Evolutionary conservation across 35 echinoderm and acorn worm species (phyloP).

Genomic region (Strongylocentrotus purpuratus): DNA sequence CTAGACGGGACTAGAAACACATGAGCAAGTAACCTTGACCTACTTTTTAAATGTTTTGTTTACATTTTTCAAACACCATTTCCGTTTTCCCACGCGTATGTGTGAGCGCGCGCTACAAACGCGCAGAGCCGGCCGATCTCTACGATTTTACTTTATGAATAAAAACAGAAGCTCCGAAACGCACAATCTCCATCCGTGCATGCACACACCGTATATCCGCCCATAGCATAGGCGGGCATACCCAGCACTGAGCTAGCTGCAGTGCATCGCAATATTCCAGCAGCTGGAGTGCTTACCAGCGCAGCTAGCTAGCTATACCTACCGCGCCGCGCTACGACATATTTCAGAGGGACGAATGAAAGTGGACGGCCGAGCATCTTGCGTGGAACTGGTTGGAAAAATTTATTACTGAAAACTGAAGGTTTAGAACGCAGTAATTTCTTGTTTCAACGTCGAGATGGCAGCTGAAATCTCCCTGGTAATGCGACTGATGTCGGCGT

Average conservation of each 20-base stretch:
- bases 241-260: too few relatives aligned
- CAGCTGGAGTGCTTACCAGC: too few relatives aligned
- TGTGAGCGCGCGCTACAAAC: background rate
- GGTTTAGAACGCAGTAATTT: background rate
- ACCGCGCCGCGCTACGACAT: background rate
- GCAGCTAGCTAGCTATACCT: background rate
- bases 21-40: background rate
- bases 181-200: too few relatives aligned
- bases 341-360: background rate
- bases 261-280: too few relatives aligned
- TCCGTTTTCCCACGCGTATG: slow-evolving; percentile 2
- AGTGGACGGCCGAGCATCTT: background rate
- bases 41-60: slow-evolving; percentile 18
- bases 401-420: background rate
- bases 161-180: too few relatives aligned
- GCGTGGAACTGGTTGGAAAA: background rate
- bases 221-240: too few relatives aligned
- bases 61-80: background rate
- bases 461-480: slow-evolving; percentile 62
- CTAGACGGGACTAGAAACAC: too few relatives aligned
- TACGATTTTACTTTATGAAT: too few relatives aligned
- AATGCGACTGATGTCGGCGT: slow-evolving; percentile 89
- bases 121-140: background rate
- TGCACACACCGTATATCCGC: too few relatives aligned
- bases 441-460: slow-evolving; percentile 10